Evolutionary conservation across 2,888 invertebrate genomes (phyloP).

Genomic region (Nymphalis urticae): DNA sequence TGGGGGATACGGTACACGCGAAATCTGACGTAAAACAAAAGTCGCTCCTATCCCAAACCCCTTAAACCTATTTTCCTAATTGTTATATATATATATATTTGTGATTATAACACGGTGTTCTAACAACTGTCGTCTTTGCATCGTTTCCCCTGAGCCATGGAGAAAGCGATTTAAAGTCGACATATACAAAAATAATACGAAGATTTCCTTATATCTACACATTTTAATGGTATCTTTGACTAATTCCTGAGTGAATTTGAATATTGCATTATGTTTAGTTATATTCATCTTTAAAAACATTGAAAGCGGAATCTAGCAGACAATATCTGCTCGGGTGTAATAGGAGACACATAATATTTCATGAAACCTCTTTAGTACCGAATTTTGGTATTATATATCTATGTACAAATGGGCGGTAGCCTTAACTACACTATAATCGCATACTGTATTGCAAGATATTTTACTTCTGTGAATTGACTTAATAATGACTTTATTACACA

Average conservation of each 20-base stretch:
- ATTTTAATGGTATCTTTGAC: slow-evolving; percentile 19
- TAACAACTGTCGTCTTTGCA: slow-evolving; percentile 48
- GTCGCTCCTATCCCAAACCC: slow-evolving; percentile 45
- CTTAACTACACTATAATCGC: background rate
- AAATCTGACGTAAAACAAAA: slow-evolving; percentile 40
- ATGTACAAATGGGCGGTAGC: background rate
- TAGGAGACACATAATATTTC: background rate
- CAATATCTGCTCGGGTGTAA: background rate
- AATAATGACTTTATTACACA: slow-evolving; percentile 1
- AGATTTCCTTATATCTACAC: slow-evolving; percentile 38
- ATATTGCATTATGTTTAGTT: background rate
- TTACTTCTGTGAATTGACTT: slow-evolving; percentile 2
- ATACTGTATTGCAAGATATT: background rate
- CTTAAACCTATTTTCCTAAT: slow-evolving; percentile 35
- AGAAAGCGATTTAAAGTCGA: slow-evolving; percentile 48
- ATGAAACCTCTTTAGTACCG: background rate
- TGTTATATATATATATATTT: slow-evolving; percentile 30
- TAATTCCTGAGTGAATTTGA: slow-evolving; percentile 16
- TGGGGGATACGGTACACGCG: slow-evolving; percentile 38
- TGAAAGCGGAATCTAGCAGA: slow-evolving; percentile 23
- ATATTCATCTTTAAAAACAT: slow-evolving; percentile 20
- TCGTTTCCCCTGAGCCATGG: slow-evolving; percentile 60
- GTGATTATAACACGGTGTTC: slow-evolving; percentile 43
- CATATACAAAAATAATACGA: slow-evolving; percentile 61
- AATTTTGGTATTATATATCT: background rate